These are phyloP conservation scores for Cheilosia variabilis DNA, from an alignment of 2,888 invertebrate genomes.

Conservation along the genomic window DNA sequence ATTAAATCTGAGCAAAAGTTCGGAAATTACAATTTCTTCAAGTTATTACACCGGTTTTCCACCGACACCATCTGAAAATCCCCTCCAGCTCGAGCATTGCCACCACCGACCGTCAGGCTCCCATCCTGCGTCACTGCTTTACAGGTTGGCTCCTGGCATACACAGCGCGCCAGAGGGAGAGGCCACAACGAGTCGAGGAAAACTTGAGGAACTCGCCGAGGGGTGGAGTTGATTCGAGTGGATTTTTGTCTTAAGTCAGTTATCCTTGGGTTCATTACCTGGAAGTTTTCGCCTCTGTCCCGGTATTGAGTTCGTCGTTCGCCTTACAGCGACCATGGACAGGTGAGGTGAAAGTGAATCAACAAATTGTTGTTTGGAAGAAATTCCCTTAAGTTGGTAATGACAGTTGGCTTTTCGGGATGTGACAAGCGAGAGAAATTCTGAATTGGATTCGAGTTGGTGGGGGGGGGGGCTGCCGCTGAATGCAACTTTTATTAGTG, in stretches of 20 bases:
- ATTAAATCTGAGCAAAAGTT: slow-evolving; percentile 74
- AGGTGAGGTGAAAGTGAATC: slow-evolving; percentile 60
- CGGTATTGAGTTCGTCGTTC: slow-evolving; percentile 44
- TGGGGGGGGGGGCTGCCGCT: background rate
- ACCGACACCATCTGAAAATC: slow-evolving; percentile 68
- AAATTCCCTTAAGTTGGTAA: slow-evolving; percentile 60
- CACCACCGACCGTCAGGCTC: slow-evolving; percentile 42
- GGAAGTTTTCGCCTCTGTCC: slow-evolving; percentile 49
- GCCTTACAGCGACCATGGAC: slow-evolving; percentile 30
- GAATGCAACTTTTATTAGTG: background rate
- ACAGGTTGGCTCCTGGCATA: slow-evolving; percentile 37
- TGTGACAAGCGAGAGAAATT: slow-evolving; percentile 51
- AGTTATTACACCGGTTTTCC: slow-evolving; percentile 73
- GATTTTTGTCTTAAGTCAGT: slow-evolving; percentile 75
- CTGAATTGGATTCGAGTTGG: background rate
- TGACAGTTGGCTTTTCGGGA: slow-evolving; percentile 66
- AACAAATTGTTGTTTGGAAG: slow-evolving; percentile 73
- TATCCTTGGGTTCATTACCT: slow-evolving; percentile 75
- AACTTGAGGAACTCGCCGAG: slow-evolving; percentile 46
- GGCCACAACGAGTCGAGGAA: background rate
- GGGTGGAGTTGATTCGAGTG: slow-evolving; percentile 55
- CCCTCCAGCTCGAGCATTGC: slow-evolving; percentile 37
- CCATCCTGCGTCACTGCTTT: slow-evolving; percentile 54
- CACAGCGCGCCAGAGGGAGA: background rate
- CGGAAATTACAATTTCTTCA: slow-evolving; percentile 75